Evolutionary conservation across 2,113 vertebrate species (phyloP), one percentile per base, ranked within the genome.

Genomic region (Strix uralensis): DNA sequence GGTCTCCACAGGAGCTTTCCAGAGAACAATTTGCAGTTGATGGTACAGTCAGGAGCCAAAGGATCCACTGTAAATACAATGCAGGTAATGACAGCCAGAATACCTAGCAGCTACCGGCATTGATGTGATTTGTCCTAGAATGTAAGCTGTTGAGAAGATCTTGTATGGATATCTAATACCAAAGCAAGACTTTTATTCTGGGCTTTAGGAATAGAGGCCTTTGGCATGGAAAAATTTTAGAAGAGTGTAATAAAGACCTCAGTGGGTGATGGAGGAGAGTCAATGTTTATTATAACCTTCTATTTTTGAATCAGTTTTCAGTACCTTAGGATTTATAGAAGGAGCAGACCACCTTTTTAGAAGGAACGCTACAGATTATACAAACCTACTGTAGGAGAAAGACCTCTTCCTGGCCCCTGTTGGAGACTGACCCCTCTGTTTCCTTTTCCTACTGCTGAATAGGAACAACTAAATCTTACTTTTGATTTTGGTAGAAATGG

Each of bases 1-100:
- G 99, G 99, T 52, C 99, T 99, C 66, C 98, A 99, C 94, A 98
- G 99, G 49, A 97, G 97, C 40, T 99, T 99, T 95, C 99, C 99
- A 29, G 99, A 99, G 84, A 99, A 99, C 98, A 99, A 99, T 97
- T 98, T 99, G 69, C 99, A 99, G 95, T 95, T 99, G 97, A 99
- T 99, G 99, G 99, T 99, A 27, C 99, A 99, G 77, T 99, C 99
- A 13, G 99, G 99, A 97, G 99, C 99, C 84, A 99, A 99, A 93
- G 99, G 99, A 19, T 99, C 99, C 3, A 99, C 99, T 23, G 99
- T 99, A 27, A 99, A 99, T 97, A 99, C 99, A 10, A 99, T 99
- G 99, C 99, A 99, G 99, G 99, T 96, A 96, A 84, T 42, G 32
- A 3, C 15, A 73, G 49, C 72, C 61, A 15, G 27, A 59, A 46